phyloP scores from a whole-genome alignment of 2,888 invertebrate genomes.

The Stramonita haemastoma region DNA sequence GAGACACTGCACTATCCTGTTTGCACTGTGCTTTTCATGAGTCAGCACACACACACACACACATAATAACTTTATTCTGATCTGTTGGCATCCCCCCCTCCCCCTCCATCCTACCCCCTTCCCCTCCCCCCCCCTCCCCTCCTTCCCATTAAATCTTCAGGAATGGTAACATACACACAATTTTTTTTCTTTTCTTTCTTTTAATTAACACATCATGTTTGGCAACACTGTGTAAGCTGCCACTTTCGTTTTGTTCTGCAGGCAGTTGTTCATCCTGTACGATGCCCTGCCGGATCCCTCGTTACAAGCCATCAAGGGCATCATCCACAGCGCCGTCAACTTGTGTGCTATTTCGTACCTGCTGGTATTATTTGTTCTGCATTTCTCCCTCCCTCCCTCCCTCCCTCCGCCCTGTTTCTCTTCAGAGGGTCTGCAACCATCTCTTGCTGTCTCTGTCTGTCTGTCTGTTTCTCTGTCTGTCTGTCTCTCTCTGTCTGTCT shows the following conservation, averaged over 20 bases:
- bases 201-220: too few relatives aligned
- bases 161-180: too few relatives aligned
- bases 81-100: too few relatives aligned
- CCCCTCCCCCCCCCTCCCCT: too few relatives aligned
- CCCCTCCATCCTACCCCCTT: too few relatives aligned
- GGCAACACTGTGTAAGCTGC: not conserved
- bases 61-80: too few relatives aligned
- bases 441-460: slow-evolving; percentile 42
- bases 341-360: slow-evolving; percentile 94
- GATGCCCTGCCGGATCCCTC: slow-evolving; percentile 92
- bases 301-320: slow-evolving; percentile 90
- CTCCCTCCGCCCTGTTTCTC: not conserved
- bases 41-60: not conserved
- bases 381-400: not conserved
- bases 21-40: not conserved
- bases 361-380: slow-evolving; percentile 64
- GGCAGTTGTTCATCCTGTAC: slow-evolving; percentile 86
- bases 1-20: too few relatives aligned
- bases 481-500: not conserved
- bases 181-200: too few relatives aligned
- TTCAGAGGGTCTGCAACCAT: not conserved
- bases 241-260: slow-evolving; percentile 52
- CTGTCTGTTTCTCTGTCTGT: not conserved
- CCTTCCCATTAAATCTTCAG: too few relatives aligned
- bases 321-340: slow-evolving; percentile 92